These are phyloP conservation scores for Aeoliscus strigatus DNA, from an alignment of 2,797 vertebrate species.

Conservation along the genomic window DNA sequence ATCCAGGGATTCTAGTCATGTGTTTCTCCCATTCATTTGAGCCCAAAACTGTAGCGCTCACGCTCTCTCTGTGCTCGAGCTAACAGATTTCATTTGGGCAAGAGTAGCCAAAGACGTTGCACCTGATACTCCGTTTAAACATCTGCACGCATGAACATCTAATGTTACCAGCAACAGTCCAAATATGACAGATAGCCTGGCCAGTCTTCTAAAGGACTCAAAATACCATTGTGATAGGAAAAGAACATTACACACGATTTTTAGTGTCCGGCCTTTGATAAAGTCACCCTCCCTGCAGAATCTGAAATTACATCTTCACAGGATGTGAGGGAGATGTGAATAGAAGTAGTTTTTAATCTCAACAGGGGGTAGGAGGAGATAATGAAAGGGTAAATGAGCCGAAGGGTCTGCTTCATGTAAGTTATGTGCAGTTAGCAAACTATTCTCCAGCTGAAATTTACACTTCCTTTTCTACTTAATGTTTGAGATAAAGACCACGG, in stretches of 20 bases:
- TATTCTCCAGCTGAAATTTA: conserved; percentile 53
- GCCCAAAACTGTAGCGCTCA: conserved; percentile 59
- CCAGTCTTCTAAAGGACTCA: too few species aligned
- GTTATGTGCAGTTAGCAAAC: conserved; percentile 47
- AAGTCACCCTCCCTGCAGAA: conserved; percentile 17
- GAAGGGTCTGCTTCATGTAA: conserved; percentile 30
- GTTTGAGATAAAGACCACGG: conserved; percentile 67
- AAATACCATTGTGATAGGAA: too few species aligned
- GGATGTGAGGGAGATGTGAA: conserved; percentile 47
- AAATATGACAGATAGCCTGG: conserved; percentile 61
- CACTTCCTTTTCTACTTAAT: too few species aligned
- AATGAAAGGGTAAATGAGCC: conserved; percentile 50
- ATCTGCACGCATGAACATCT: conserved; percentile 74
- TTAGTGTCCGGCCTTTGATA: conserved; percentile 45
- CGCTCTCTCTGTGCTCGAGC: conserved; percentile 32
- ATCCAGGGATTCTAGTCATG: conserved; percentile 70
- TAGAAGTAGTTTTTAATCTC: conserved; percentile 50
- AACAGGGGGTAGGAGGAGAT: conserved; percentile 47
- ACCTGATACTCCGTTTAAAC: conserved; percentile 81
- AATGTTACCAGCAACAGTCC: conserved; percentile 57
- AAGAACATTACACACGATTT: too few species aligned
- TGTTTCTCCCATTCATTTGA: conserved; percentile 70
- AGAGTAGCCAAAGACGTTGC: conserved; percentile 66
- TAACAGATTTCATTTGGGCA: conserved; percentile 76
- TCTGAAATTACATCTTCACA: conserved; percentile 66